These are phyloP conservation scores for Bufotes viridis DNA, from an alignment of 2,797 vertebrate species.

Conservation along the genomic window DNA sequence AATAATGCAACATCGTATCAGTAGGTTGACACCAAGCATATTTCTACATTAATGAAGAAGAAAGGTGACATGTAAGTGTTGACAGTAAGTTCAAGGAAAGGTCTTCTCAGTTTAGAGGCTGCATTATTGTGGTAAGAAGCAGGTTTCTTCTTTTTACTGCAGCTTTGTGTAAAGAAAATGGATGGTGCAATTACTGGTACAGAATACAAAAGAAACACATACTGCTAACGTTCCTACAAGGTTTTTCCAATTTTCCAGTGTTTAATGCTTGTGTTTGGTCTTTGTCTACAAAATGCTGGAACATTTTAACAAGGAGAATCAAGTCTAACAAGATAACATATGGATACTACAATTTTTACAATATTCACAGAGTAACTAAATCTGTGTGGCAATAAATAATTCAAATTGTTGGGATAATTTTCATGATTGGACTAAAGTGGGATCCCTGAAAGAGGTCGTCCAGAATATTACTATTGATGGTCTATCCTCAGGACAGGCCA, in stretches of 20 bases:
- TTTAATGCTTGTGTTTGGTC: constrained; percentile 21
- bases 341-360: neutral
- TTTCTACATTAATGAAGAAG: constrained; percentile 39
- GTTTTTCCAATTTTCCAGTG: constrained; percentile 4
- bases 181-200: constrained; percentile 36
- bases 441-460: neutral
- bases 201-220: constrained; percentile 23
- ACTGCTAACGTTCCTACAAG: neutral
- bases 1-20: constrained; percentile 25
- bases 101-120: constrained; percentile 47
- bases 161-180: constrained; percentile 44
- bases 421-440: neutral
- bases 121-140: constrained; percentile 46
- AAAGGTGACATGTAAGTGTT: constrained; percentile 39
- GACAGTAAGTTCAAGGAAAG: constrained; percentile 56
- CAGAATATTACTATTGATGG: too few relatives aligned
- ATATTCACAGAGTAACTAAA: neutral
- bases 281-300: constrained; percentile 8
- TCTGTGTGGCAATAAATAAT: neutral
- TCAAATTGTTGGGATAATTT: neutral
- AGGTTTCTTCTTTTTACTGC: constrained; percentile 33
- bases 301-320: constrained; percentile 13
- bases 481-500: too few relatives aligned
- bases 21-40: constrained; percentile 37
- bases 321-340: neutral